Percentiles rank a stretch among this genome's conserved stretches.
phyloP scores from a whole-genome alignment of 2,888 invertebrate genomes.

The Caenorhabditis auriculariae region DNA sequence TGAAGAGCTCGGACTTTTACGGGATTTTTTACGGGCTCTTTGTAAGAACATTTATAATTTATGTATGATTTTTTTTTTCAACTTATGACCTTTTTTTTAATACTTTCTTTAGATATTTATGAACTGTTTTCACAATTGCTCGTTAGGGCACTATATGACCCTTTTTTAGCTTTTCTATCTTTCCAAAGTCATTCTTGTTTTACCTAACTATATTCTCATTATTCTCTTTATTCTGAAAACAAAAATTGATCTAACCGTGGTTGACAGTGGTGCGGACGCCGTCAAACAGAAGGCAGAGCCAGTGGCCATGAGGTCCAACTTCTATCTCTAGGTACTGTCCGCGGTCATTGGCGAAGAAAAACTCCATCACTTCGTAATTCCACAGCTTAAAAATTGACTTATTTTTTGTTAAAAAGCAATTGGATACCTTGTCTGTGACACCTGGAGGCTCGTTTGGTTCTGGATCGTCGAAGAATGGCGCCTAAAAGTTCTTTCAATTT shows the following conservation, averaged over 20 bases:
- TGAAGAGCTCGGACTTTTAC: too few species aligned
- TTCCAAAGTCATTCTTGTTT: neutral
- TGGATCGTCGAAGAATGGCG: slow-evolving; percentile 61
- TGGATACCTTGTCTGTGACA: slow-evolving; percentile 34
- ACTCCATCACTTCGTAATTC: slow-evolving; percentile 67
- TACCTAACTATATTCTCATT: neutral
- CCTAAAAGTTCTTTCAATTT: slow-evolving; percentile 24
- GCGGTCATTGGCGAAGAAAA: slow-evolving; percentile 67
- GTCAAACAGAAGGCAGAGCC: slow-evolving; percentile 65
- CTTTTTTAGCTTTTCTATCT: neutral
- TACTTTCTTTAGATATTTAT: neutral
- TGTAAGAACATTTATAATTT: too few species aligned
- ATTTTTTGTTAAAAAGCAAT: neutral
- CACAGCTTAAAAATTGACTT: slow-evolving; percentile 48
- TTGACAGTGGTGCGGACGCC: slow-evolving; percentile 66
- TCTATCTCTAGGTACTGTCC: slow-evolving; percentile 68
- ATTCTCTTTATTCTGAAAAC: neutral
- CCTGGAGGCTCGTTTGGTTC: slow-evolving; percentile 56
- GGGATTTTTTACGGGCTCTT: too few species aligned
- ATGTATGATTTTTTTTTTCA: too few species aligned
- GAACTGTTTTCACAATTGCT: neutral
- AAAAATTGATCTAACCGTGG: slow-evolving; percentile 56
- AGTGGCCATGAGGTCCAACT: slow-evolving; percentile 67
- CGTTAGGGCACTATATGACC: neutral
- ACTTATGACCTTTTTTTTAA: too few species aligned